These are phyloP conservation scores for Mohoua ochrocephala DNA, from an alignment of 2,113 vertebrate species.

Conservation along the genomic window DNA sequence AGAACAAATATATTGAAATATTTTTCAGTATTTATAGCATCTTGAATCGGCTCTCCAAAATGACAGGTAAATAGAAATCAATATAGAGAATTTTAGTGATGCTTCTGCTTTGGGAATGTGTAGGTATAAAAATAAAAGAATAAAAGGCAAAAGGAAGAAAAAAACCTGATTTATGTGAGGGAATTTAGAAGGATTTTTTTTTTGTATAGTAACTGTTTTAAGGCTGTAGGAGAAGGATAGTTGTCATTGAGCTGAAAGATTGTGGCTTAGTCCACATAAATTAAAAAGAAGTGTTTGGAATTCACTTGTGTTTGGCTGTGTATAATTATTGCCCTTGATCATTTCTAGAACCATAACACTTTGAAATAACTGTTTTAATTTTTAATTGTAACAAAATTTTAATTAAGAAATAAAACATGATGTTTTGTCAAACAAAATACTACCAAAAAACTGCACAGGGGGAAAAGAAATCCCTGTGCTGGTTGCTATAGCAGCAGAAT, in stretches of 20 bases:
- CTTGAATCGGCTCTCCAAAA: background rate
- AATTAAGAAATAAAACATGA: background rate
- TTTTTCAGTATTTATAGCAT: background rate
- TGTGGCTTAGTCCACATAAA: background rate
- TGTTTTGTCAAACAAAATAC: background rate
- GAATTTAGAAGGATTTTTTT: background rate
- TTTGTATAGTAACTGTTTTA: background rate
- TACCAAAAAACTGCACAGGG: background rate
- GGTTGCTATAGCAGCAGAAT: conserved; percentile 50
- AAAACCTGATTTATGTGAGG: background rate
- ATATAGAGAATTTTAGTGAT: background rate
- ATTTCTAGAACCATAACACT: background rate
- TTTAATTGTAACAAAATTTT: background rate
- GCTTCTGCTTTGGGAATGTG: background rate
- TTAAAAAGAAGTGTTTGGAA: background rate
- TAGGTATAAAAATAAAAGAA: background rate
- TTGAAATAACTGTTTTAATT: background rate
- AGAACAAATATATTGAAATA: background rate
- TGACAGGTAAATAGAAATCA: background rate
- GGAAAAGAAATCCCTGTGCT: background rate
- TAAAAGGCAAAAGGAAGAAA: background rate
- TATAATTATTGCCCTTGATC: background rate
- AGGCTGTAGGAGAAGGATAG: background rate
- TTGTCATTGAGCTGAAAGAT: background rate
- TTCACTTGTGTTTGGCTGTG: background rate